Base-by-base conservation (phyloP, 2,113 vertebrate genomes). In the Lycaon pictus region DNA sequence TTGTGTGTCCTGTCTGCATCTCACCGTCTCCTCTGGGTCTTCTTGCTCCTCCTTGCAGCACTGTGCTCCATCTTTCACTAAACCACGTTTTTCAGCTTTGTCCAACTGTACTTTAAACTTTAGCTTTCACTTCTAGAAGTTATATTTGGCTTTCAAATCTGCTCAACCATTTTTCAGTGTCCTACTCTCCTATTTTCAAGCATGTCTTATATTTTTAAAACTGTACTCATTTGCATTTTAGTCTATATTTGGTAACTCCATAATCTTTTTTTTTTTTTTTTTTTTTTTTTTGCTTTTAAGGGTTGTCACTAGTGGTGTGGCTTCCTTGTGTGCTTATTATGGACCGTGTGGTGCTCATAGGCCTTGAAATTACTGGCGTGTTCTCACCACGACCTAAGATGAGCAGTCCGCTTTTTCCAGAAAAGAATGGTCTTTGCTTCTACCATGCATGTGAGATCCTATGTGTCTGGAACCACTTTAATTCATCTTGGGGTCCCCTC, bases 81-180 rank as follows among this genome's bases (percentile, higher is more conserved):
- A 55, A 43, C 23, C 32, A 55, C 43, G 37, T 48, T 60, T 35
- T 37, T 53, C 55, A 53, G 56, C 87, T 43, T 72, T 56, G 22
- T 62, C 67, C 86, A 72, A 63, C 56, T 82, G 67, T 2, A 7
- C 32, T 95, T 83, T n/a, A 62, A 51, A 77, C 84, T 76, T 60
- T 63, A 20, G 35, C 65, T 90, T 56, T 74, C 67, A 56, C 71
- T 74, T 65, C 67, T 74, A 43, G 19, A 74, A 55, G 79, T 74
- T 83, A 63, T 43, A 95, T 74, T 95, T 82, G 67, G 86, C 65
- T 83, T 95, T 71, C 93, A 82, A 88, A 94, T 81, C 43, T 77
- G 92, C 60, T 86, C 71, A 63, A 23, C 85, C 76, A 82, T 77
- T 55, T 94, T 88, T 94, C 82, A 74, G 43, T 43, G 56, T 81